phyloP scores from a whole-genome alignment of 2,113 vertebrate genomes.

The Dascyllus trimaculatus region DNA sequence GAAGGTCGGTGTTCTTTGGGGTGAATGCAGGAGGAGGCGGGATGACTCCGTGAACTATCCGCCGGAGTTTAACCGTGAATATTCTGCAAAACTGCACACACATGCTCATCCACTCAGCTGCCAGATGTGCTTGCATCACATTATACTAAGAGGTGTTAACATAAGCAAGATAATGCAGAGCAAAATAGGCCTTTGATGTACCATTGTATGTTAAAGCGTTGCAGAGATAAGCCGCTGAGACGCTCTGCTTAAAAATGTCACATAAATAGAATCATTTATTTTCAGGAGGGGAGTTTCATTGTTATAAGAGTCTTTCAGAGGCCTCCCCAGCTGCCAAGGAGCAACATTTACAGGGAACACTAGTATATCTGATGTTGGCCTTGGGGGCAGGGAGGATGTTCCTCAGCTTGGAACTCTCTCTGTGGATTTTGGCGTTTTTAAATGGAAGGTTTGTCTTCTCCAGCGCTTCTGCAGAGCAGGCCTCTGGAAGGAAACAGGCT shows the following conservation, averaged over 20 bases:
- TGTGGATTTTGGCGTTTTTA: conserved; percentile 30
- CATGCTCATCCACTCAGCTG: not conserved
- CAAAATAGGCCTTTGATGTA: too few species aligned
- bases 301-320: conserved; percentile 13
- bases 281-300: not conserved
- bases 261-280: not conserved
- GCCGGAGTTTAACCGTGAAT: not conserved
- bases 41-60: not conserved
- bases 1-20: not conserved
- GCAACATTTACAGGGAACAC: conserved; percentile 52
- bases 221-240: not conserved
- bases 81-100: too few species aligned
- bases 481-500: conserved; percentile 44
- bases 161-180: too few species aligned
- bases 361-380: conserved; percentile 43
- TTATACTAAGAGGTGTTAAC: too few species aligned
- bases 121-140: too few species aligned
- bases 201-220: too few species aligned
- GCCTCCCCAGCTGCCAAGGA: conserved; percentile 20
- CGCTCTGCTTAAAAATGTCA: not conserved
- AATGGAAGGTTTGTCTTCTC: conserved; percentile 48
- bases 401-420: conserved; percentile 27
- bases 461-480: conserved; percentile 9
- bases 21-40: not conserved
- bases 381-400: conserved; percentile 33